Evolutionary conservation across 35 echinoderm and acorn worm species (phyloP), one percentile per base, ranked within the genome.

Genomic region (Patiria miniata): DNA sequence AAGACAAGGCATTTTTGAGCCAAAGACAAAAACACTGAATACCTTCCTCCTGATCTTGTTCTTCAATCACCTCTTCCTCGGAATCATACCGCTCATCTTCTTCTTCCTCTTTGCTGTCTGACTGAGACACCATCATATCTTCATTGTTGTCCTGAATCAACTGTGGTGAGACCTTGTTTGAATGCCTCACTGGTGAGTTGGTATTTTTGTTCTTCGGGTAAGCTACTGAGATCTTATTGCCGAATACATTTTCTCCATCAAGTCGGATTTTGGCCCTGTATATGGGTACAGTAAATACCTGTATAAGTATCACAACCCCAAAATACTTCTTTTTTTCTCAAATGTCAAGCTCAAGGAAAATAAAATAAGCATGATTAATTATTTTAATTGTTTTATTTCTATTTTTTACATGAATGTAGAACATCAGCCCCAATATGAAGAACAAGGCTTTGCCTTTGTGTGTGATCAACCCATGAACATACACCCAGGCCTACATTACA

Each of bases 211-310:
- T 84, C 82, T 84, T 84, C 51, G 82, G 82, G 53, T 59, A 88
- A 15, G 91, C 60, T 1, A 91, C 86, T 30, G 84, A 88, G 77
- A 97, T 93, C 68, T 91, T 86, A 54, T 87, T 93, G 42, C 95
- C 95, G 83, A 91, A 97, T 16, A 97, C 95, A 39, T 93, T 83
- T 37, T 97, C 95, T n/a, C 92, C 92, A 26, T 97, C 95, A 73
- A 97, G 53, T 77, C 95, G 82, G 59, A 94, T 97, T 54, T 97
- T 93, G 30, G 91, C 95, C 79, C 95, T 97, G 54, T 68, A 12
- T 0, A 40, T 47, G 42, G 42, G n/a, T n/a, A n/a, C n/a, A n/a
- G n/a, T n/a, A n/a, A n/a, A n/a, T n/a, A n/a, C n/a, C n/a, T n/a
- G n/a, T n/a, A n/a, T n/a, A n/a, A n/a, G n/a, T n/a, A n/a, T n/a